Evolutionary conservation across 2,113 vertebrate species (phyloP).

Genomic region (Oncorhynchus kisutch): DNA sequence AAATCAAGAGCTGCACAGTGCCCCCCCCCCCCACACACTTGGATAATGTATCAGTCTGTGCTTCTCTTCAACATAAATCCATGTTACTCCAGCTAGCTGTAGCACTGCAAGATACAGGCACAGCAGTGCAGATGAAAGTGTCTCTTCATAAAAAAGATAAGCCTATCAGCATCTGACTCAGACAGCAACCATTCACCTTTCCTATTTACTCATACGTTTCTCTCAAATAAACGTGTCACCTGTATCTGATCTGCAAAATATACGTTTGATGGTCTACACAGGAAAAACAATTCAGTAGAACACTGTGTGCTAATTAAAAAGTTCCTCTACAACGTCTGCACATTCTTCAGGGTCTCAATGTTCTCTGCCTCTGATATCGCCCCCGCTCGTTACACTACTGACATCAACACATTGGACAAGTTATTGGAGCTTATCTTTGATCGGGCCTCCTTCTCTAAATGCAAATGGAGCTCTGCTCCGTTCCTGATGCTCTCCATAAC

Average conservation of each 20-base stretch:
- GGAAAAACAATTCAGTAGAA: too few relatives aligned
- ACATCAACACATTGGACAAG: slow-evolving; percentile 40
- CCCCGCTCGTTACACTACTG: slow-evolving; percentile 19
- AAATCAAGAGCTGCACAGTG: neutral
- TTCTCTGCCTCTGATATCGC: neutral
- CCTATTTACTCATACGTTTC: too few relatives aligned
- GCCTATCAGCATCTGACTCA: too few relatives aligned
- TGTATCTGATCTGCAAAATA: neutral
- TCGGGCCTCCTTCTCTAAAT: slow-evolving; percentile 2
- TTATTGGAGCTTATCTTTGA: neutral
- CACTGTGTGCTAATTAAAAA: too few relatives aligned
- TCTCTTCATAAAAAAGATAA: neutral
- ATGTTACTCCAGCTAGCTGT: neutral
- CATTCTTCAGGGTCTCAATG: too few relatives aligned
- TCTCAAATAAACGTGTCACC: neutral
- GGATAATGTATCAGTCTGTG: neutral
- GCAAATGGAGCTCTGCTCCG: slow-evolving; percentile 11
- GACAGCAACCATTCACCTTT: too few relatives aligned
- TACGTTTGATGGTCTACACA: too few relatives aligned
- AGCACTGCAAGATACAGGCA: neutral
- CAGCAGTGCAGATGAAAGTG: neutral
- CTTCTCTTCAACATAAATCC: neutral
- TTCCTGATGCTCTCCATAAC: slow-evolving; percentile 2
- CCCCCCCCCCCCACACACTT: neutral
- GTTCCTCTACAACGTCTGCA: too few relatives aligned